Conservation (phyloP, 2,888 invertebrate genomes). For the Hypena proboscidalis region DNA sequence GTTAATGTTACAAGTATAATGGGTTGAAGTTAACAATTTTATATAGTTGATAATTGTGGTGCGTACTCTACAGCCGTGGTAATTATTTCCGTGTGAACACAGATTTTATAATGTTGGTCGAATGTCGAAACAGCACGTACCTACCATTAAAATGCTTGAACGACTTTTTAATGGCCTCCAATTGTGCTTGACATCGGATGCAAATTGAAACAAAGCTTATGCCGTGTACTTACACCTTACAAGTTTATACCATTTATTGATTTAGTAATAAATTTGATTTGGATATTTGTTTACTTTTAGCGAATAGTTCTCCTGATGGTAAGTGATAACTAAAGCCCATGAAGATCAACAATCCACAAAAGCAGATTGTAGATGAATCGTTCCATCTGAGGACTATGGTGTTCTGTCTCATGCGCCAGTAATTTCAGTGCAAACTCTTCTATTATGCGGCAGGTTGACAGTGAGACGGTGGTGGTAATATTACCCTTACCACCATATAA, state of each 20-base stretch:
- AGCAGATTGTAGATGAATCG: too few relatives aligned
- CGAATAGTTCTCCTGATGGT: too few relatives aligned
- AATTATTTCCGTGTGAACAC: constrained; percentile 54
- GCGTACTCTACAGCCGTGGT: constrained; percentile 20
- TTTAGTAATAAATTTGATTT: too few relatives aligned
- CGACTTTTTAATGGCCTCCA: constrained; percentile 41
- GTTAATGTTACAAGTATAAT: constrained; percentile 5
- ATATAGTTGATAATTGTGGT: constrained; percentile 27
- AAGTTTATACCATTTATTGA: not conserved
- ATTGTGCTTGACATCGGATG: constrained; percentile 16
- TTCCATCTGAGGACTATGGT: too few relatives aligned
- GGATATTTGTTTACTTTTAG: too few relatives aligned
- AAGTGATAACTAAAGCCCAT: too few relatives aligned
- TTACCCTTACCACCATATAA: too few relatives aligned
- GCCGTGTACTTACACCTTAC: constrained; percentile 9
- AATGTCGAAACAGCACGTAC: constrained; percentile 32
- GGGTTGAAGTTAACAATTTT: constrained; percentile 14
- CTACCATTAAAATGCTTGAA: constrained; percentile 40
- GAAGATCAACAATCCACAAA: too few relatives aligned
- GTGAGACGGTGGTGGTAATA: too few relatives aligned
- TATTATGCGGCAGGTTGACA: too few relatives aligned
- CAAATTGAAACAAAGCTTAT: constrained; percentile 12
- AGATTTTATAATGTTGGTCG: constrained; percentile 25
- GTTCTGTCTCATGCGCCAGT: too few relatives aligned
- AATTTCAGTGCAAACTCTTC: too few relatives aligned